Evolutionary conservation across 2,797 vertebrate genomes (phyloP), one percentile per base, ranked within the genome.

Genomic region (Halcyon badia): DNA sequence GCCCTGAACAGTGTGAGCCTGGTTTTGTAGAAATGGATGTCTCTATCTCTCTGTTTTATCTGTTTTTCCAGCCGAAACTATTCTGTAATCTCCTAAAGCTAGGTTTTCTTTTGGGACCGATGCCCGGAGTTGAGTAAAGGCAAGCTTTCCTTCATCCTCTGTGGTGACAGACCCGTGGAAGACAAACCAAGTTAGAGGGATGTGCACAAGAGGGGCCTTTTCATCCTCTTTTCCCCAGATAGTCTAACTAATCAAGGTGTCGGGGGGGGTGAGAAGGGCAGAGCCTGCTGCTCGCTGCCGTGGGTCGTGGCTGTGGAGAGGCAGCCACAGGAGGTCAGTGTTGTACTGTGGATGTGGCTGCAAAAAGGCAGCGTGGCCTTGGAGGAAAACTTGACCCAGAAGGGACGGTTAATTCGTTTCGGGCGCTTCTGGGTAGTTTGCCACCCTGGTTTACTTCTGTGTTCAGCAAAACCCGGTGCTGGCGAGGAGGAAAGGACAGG

Each of bases 241-340:
- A 5, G 28, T 9, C 5, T 9, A 9, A 71, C 19, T 2, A 1
- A 5, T 19, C 5, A 2, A 48, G 46, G 46, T 48, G 46, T 24
- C 46, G 14, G 4, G 1, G 1, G 57, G 6, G 2, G 3, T 35
- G 4, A n/a, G 28, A 12, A 31, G 72, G 35, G 30, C 10, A 7
- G 41, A 71, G 20, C 18, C 16, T 14, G 21, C 10, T 2, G 39
- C 41, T 28, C 6, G 25, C 20, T 3, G 61, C 62, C 37, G 5
- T 1, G 46, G 65, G 66, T 31, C 62, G 28, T 8, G 61, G 49
- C 54, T 5, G 51, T 17, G 72, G 83, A 64, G 49, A 5, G 1
- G 17, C 54, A 65, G 83, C 97, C 98, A 87, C 98, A 87, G 83
- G 97, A 98, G 97, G 98, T 95, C 98, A 96, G 96, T 98, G 87